Conservation (phyloP, 2,113 vertebrate genomes). For the Bufo gargarizans region DNA sequence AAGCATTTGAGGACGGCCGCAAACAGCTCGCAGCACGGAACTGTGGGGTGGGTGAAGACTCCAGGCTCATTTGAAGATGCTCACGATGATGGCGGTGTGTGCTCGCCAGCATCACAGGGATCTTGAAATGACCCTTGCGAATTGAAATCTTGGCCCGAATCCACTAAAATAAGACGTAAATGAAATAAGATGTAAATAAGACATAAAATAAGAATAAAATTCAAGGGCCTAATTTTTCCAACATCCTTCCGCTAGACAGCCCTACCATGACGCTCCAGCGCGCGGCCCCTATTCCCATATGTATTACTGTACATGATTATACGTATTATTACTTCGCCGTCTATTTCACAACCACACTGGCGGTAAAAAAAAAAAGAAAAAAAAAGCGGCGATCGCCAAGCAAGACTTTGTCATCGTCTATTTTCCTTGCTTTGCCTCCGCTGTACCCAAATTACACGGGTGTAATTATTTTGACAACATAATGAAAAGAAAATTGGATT, state of each 20-base stretch:
- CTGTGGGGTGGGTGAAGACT: too few species aligned
- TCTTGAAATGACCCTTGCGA: too few species aligned
- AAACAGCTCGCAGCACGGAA: too few species aligned
- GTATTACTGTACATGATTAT: slow-evolving; percentile 17
- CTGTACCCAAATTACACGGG: slow-evolving; percentile 86
- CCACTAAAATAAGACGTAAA: too few species aligned
- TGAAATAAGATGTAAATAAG: too few species aligned
- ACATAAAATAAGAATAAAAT: not conserved
- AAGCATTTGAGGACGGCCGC: too few species aligned
- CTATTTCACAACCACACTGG: slow-evolving; percentile 60
- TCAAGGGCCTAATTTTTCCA: not conserved
- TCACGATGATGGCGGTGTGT: too few species aligned
- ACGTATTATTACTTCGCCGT: slow-evolving; percentile 16
- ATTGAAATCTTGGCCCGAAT: too few species aligned
- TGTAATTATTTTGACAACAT: slow-evolving; percentile 89
- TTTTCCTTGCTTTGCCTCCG: slow-evolving; percentile 81
- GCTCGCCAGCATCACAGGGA: too few species aligned
- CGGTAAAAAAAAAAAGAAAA: slow-evolving; percentile 58
- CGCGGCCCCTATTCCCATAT: not conserved
- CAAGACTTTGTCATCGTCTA: slow-evolving; percentile 76
- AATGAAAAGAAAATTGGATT: slow-evolving; percentile 90
- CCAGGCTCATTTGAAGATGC: too few species aligned
- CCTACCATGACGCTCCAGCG: not conserved
- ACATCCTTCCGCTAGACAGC: not conserved
- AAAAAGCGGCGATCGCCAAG: slow-evolving; percentile 70